Conservation (phyloP, 2,113 vertebrate genomes). For the Etheostoma spectabile region DNA sequence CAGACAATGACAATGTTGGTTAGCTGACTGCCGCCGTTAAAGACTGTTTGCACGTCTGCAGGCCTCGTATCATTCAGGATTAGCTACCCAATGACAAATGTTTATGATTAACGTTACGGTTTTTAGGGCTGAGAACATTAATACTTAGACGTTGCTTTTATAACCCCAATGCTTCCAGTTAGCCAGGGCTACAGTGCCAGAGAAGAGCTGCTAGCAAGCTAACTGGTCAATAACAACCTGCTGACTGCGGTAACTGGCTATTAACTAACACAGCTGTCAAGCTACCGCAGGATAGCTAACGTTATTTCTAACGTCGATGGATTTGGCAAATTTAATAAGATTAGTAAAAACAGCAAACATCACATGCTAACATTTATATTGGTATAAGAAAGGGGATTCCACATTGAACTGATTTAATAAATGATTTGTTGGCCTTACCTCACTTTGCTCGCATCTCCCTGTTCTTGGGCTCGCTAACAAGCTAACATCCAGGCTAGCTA, state of each 20-base stretch:
- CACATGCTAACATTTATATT: rapidly evolving
- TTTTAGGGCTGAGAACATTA: not conserved
- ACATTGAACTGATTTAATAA: not conserved
- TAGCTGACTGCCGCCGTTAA: not conserved
- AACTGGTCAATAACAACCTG: conserved; percentile 53
- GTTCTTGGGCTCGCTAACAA: conserved; percentile 63
- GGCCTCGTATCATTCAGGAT: not conserved
- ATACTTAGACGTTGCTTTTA: not conserved
- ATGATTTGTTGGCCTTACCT: conserved; percentile 56
- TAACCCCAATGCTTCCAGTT: conserved; percentile 41
- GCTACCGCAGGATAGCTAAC: conserved; percentile 45
- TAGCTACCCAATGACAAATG: not conserved
- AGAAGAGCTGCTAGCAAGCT: conserved; percentile 46
- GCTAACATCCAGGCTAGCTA: conserved; percentile 77
- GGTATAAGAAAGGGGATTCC: rapidly evolving
- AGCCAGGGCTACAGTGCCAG: conserved; percentile 4
- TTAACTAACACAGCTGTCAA: conserved; percentile 62
- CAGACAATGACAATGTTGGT: not conserved
- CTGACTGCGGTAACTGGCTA: conserved; percentile 61
- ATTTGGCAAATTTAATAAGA: conserved; percentile 46
- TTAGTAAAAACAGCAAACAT: not conserved
- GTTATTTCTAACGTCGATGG: conserved; percentile 46
- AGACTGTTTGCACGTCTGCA: not conserved
- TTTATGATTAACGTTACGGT: not conserved
- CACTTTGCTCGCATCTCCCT: conserved; percentile 73